Percentiles rank a stretch among this genome's conserved stretches.
phyloP scores from a whole-genome alignment of 1,140 invertebrate species.

The Bathynomus jamesi region DNA sequence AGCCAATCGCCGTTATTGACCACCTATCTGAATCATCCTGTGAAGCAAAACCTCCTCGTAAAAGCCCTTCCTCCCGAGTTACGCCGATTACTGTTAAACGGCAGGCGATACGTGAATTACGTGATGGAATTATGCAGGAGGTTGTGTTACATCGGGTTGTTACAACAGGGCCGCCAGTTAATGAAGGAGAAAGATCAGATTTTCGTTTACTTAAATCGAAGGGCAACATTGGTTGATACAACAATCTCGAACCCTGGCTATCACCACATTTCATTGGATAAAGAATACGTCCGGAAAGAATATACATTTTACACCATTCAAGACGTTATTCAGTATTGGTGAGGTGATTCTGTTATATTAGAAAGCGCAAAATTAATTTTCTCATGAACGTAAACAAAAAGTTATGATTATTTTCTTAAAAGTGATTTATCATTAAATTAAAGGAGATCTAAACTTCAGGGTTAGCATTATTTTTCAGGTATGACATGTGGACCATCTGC shows the following conservation, averaged over 20 bases:
- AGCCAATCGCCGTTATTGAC: conserved; percentile 54
- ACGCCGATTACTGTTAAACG: conserved; percentile 48
- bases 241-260: conserved; percentile 55
- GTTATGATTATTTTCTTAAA: too few species aligned
- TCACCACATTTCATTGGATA: conserved; percentile 51
- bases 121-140: conserved; percentile 51
- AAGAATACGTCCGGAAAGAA: conserved; percentile 48
- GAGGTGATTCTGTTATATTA: too few species aligned
- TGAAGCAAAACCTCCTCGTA: conserved; percentile 57
- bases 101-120: conserved; percentile 56
- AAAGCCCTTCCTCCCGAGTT: conserved; percentile 50
- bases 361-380: too few species aligned
- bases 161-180: conserved; percentile 60
- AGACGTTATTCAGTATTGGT: conserved; percentile 64
- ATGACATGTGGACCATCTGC: conserved; percentile 57
- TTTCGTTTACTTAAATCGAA: conserved; percentile 61
- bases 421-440: too few species aligned
- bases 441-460: too few species aligned
- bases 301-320: conserved; percentile 53
- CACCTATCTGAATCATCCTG: conserved; percentile 57
- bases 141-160: conserved; percentile 45
- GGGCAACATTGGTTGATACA: conserved; percentile 57
- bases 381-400: too few species aligned
- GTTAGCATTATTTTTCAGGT: too few species aligned
- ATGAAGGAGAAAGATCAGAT: conserved; percentile 60